phyloP scores from a whole-genome alignment of 2,797 vertebrate genomes.

The Oreochromis mossambicus region DNA sequence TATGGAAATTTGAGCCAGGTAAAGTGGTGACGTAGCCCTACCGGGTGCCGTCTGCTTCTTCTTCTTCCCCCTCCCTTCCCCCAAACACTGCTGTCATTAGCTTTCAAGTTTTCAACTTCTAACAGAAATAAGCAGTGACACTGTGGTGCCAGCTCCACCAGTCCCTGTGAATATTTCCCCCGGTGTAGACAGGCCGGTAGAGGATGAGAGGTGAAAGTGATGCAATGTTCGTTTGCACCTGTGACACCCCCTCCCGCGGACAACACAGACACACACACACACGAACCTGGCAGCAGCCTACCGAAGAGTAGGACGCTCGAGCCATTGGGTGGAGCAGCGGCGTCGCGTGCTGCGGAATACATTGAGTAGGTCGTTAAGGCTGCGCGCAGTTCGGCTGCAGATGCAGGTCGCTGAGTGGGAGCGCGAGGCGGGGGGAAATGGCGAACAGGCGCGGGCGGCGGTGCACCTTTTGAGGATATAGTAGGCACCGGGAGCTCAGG shows the following conservation, averaged over 20 bases:
- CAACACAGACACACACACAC: constrained; percentile 18
- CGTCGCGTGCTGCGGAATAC: constrained; percentile 70
- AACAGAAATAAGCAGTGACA: background rate
- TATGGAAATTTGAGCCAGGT: constrained; percentile 67
- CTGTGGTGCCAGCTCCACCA: background rate
- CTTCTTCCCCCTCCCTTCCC: background rate
- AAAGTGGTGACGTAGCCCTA: constrained; percentile 48
- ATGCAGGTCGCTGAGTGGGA: constrained; percentile 59
- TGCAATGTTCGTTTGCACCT: constrained; percentile 72
- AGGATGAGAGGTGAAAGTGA: constrained; percentile 64
- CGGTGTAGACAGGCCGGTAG: background rate
- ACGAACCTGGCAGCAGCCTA: constrained; percentile 13
- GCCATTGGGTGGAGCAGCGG: constrained; percentile 72
- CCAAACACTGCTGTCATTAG: background rate
- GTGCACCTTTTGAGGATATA: constrained; percentile 45
- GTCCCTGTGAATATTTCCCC: background rate
- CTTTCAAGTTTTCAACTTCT: background rate
- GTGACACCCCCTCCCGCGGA: constrained; percentile 20
- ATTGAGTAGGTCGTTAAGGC: constrained; percentile 34
- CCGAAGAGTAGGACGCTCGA: constrained; percentile 35
- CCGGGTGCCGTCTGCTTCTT: background rate
- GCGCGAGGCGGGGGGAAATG: constrained; percentile 56
- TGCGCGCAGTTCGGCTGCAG: constrained; percentile 52
- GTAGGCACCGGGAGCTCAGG: constrained; percentile 19
- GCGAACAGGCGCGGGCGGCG: constrained; percentile 46